Conservation (phyloP, 2,113 vertebrate genomes). For the Varanus salvator region DNA sequence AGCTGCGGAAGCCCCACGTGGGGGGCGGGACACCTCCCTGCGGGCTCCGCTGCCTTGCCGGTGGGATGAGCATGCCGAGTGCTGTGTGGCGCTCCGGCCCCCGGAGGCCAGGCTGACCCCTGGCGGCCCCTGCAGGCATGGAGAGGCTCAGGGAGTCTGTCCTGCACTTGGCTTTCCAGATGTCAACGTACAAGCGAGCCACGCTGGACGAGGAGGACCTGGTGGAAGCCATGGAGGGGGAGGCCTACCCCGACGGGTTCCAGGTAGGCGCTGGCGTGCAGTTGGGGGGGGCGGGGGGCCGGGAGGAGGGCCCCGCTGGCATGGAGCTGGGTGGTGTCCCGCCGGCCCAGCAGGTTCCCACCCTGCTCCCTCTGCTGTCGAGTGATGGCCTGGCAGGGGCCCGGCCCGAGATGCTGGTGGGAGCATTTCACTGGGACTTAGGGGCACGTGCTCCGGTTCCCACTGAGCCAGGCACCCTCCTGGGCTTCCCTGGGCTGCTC, state of each 20-base stretch:
- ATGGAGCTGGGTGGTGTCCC: too few relatives aligned
- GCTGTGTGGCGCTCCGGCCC: too few relatives aligned
- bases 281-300: not conserved
- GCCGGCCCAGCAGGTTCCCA: too few relatives aligned
- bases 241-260: conserved; percentile 84
- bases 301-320: not conserved
- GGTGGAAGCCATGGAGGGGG: conserved; percentile 83
- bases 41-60: not conserved
- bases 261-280: conserved; percentile 78
- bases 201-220: conserved; percentile 94
- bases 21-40: not conserved
- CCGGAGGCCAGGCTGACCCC: not conserved
- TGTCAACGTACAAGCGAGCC: conserved; percentile 93
- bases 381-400: too few relatives aligned
- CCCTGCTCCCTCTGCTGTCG: too few relatives aligned
- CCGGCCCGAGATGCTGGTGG: too few relatives aligned
- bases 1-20: not conserved
- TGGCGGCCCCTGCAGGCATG: not conserved
- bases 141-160: conserved; percentile 80
- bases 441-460: too few relatives aligned
- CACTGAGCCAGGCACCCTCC: too few relatives aligned
- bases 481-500: too few relatives aligned
- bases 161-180: conserved; percentile 88
- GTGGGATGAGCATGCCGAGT: conserved; percentile 17
- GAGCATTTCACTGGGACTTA: too few relatives aligned